Percentiles rank a stretch among this genome's conserved stretches.
Conservation (phyloP, 2,797 vertebrate species). For the Threskiornis aethiopicus region DNA sequence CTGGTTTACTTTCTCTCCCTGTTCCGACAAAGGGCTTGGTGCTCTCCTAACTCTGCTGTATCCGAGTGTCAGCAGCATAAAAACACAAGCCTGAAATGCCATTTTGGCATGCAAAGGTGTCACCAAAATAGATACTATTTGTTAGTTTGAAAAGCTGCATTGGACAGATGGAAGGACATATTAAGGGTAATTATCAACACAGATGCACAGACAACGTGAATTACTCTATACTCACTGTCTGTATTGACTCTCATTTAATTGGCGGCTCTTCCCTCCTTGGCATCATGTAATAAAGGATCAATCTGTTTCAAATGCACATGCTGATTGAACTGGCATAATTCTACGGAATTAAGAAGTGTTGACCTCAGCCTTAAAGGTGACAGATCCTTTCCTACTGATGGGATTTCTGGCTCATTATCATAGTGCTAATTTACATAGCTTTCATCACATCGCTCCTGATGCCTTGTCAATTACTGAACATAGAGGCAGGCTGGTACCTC, state of each 20-base stretch:
- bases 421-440: slow-evolving; percentile 19
- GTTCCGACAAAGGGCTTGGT: background rate
- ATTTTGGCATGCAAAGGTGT: background rate
- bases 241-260: background rate
- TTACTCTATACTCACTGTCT: background rate
- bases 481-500: background rate
- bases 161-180: background rate
- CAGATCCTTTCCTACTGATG: background rate
- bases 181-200: background rate
- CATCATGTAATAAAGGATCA: background rate
- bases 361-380: background rate
- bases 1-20: background rate
- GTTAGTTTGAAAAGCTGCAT: background rate
- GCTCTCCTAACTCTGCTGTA: background rate
- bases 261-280: background rate
- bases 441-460: background rate
- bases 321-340: background rate
- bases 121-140: background rate
- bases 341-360: background rate
- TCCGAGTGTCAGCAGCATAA: background rate
- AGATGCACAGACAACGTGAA: background rate
- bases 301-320: background rate
- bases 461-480: background rate
- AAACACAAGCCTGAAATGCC: background rate
- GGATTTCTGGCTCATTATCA: slow-evolving; percentile 28